A percentile compares a stretch with the other conserved stretches of the same genome.
These are phyloP conservation scores for Anoplopoma fimbria DNA, from an alignment of 2,113 vertebrate species.

Conservation along the genomic window DNA sequence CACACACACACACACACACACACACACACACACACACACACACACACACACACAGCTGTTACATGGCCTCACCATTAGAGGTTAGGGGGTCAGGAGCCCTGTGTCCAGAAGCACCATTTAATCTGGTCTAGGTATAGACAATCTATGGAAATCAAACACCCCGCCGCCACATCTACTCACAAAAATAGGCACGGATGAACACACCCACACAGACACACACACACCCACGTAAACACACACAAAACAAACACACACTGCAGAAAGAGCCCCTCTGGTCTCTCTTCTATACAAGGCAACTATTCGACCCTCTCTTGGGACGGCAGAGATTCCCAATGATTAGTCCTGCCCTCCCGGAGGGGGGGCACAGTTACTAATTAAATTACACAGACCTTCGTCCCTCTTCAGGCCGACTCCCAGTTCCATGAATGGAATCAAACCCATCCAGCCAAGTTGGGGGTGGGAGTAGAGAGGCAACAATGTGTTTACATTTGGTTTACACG, in stretches of 20 bases:
- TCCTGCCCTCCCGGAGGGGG: conserved; percentile 47
- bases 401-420: conserved; percentile 42
- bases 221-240: conserved; percentile 35
- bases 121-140: conserved; percentile 60
- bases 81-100: conserved; percentile 69
- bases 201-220: conserved; percentile 23
- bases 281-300: conserved; percentile 79
- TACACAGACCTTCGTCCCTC: conserved; percentile 47
- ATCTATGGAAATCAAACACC: conserved; percentile 74
- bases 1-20: conserved; percentile 7
- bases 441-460: conserved; percentile 8
- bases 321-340: conserved; percentile 73
- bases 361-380: conserved; percentile 67
- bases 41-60: conserved; percentile 34
- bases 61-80: conserved; percentile 35
- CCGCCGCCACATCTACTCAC: conserved; percentile 48
- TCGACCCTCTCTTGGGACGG: conserved; percentile 65
- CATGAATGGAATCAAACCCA: conserved; percentile 69
- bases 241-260: conserved; percentile 33
- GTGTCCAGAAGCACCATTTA: conserved; percentile 65
- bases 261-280: conserved; percentile 41
- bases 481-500: conserved; percentile 61
- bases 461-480: conserved; percentile 19
- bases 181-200: conserved; percentile 27
- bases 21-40: neutral